Base-by-base conservation (phyloP, 1,140 invertebrate genomes). In the Coptotermes formosanus region DNA sequence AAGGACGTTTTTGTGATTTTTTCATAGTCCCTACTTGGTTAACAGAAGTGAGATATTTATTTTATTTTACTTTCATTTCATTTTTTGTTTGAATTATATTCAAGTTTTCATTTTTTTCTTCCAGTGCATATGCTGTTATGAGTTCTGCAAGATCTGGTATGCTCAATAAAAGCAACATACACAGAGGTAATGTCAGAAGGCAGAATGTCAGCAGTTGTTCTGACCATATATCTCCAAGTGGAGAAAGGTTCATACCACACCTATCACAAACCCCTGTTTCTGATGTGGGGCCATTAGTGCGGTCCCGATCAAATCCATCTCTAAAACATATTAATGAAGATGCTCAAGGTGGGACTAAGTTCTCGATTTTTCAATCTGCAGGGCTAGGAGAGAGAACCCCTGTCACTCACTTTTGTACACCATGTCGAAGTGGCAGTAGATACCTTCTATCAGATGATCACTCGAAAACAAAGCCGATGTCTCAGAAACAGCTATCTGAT, bases 401-500 rank as follows among this genome's bases (percentile, higher is more conserved):
- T 14, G 86, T 88, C 4, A 88, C 88, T 43, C 88, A 90, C 44
- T 91, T 91, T 83, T 90, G 87, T 82, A 91, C 90, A 7, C 90
- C 90, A 7, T 87, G 88, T 44, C 52, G 30, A 9, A 82, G 85
- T 64, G 85, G 55, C 25, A 43, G 44, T 45, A 25, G 64, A n/a
- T 25, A 69, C 1, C 32, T 23, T 14, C 2, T 9, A 55, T 23
- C 25, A 69, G 64, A n/a, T 69, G 64, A 69, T 1, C n/a, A 69
- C n/a, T n/a, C n/a, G 6, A 69, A 69, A 30, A 7, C 64, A 69
- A 69, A 69, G n/a, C 64, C 9, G 9, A 2, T 19, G 64, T 11
- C 44, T 30, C 19, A 52, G 44, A 84, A 52, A n/a, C 85, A 83
- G 23, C 12, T 7, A n/a, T n/a, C 25, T 43, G 55, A 59, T 82